Conservation (phyloP, 1,140 invertebrate species). For the Sinonovacula constricta region DNA sequence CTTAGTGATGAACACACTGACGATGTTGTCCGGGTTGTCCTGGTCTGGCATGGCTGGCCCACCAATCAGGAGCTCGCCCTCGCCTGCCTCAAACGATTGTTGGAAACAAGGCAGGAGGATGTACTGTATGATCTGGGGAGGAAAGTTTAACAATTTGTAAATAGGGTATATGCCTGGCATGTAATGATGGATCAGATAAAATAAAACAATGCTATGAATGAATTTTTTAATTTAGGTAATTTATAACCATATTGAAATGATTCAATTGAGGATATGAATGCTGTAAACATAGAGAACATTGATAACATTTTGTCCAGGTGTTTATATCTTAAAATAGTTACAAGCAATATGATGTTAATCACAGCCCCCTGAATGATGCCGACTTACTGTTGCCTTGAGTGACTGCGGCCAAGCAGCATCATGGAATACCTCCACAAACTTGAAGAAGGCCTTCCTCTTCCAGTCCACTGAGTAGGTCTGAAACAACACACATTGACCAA, state of each 20-base stretch:
- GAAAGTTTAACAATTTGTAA: too few relatives aligned
- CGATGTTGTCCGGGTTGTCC: slow-evolving; percentile 94
- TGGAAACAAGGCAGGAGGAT: slow-evolving; percentile 97
- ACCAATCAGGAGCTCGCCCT: slow-evolving; percentile 90
- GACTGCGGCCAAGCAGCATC: slow-evolving; percentile 85
- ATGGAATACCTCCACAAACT: slow-evolving; percentile 95
- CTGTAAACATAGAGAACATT: neutral
- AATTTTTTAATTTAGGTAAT: slow-evolving; percentile 9
- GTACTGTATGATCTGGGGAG: slow-evolving; percentile 87
- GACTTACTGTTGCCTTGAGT: slow-evolving; percentile 87
- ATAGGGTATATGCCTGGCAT: too few relatives aligned
- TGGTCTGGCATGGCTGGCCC: slow-evolving; percentile 87
- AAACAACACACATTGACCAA: too few relatives aligned
- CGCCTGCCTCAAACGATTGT: slow-evolving; percentile 94
- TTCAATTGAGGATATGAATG: neutral
- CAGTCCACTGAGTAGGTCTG: slow-evolving; percentile 95
- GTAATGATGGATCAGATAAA: neutral
- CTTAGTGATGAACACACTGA: slow-evolving; percentile 95
- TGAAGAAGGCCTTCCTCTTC: slow-evolving; percentile 96
- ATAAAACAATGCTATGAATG: neutral
- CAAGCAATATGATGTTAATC: neutral
- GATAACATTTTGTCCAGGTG: neutral
- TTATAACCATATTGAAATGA: neutral
- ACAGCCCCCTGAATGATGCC: neutral
- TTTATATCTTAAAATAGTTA: neutral